Base-by-base conservation (phyloP, 2,113 vertebrate genomes). In the Hydrochoerus hydrochaeris region DNA sequence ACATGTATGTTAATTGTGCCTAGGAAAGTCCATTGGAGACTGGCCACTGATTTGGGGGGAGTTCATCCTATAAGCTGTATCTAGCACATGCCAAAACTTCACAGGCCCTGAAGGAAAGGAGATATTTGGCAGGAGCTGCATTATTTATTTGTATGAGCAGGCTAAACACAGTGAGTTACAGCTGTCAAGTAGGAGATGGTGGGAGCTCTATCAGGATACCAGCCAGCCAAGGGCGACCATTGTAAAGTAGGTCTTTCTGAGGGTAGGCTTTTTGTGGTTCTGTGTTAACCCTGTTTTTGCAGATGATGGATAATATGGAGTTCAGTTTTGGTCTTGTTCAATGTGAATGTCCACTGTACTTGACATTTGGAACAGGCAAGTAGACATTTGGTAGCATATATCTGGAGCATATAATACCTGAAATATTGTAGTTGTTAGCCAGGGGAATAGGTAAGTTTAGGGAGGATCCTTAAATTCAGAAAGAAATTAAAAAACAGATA, bases 241-340 rank as follows among this genome's bases (percentile, higher is more conserved):
- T 54, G 38, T 57, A 71, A 26, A 22, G 32, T 22, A 58, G 60
- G 44, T 54, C 16, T 94, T 91, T 89, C 62, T 41, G 35, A 96
- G 67, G 65, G 57, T n/a, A 7, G 13, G 30, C 73, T 63, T n/a
- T n/a, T 84, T 16, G 26, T 44, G 30, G 65, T 95, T 86, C 41
- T 82, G 0, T 60, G 24, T 57, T 89, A 35, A 60, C 65, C 58
- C 11, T 69, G 46, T 88, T 90, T 62, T 52, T 91, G 22, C 10
- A 44, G 52, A 30, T 54, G n/a, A 20, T 26, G 26, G 22, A 26
- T 83, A 85, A 60, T 57, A 24, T 5, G 7, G 52, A 80, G 30
- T 24, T 92, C 19, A 35, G 14, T 95, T 96, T 96, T 88, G n/a
- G 38, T 73, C 84, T 94, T 87, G 67, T 11, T 41, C 62, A 85